Base-by-base conservation (phyloP, 2,888 invertebrate species). In the Drosophila mayaguana region DNA sequence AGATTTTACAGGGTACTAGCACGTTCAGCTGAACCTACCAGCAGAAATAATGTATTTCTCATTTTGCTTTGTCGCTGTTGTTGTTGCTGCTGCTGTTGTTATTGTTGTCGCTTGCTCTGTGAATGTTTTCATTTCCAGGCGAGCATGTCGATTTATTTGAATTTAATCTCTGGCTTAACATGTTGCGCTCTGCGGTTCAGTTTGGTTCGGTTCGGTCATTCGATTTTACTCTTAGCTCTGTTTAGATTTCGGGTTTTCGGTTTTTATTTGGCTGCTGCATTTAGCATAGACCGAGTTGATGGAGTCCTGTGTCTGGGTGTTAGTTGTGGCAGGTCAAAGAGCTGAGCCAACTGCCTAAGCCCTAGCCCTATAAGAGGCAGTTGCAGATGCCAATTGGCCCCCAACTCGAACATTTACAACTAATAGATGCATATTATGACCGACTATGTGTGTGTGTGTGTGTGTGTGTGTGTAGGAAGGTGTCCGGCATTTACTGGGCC, bases 141-240 rank as follows among this genome's bases (percentile, higher is more conserved):
- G 83, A 81, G 84, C 81, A 88, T 87, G 91, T 91, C 91, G 91
- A 91, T 91, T 91, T 91, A 91, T 91, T 91, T 91, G 91, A 91
- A 91, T 91, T 91, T 91, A 91, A 91, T 91, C 90, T 89, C 78
- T 77, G 81, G 72, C 80, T 87, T 80, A 82, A 88, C 83, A 81
- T 82, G 81, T 63, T 88, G 66, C 61, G 64, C 75, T 66, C 60
- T 51, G 62, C 48, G 40, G 16, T 38, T 46, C 43, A 54, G 53
- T 55, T n/a, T n/a, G n/a, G n/a, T n/a, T n/a, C n/a, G n/a, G n/a
- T n/a, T n/a, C n/a, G n/a, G n/a, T n/a, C 36, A 36, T 18, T 51
- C 32, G 40, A 9, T 48, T 48, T n/a, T 28, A n/a, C 46, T 50
- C 32, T 3, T 12, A 12, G 16, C n/a, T n/a, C 6, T 38, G 34